Conservation (phyloP, 2,888 invertebrate genomes). For the Tanytarsus gracilentus region DNA sequence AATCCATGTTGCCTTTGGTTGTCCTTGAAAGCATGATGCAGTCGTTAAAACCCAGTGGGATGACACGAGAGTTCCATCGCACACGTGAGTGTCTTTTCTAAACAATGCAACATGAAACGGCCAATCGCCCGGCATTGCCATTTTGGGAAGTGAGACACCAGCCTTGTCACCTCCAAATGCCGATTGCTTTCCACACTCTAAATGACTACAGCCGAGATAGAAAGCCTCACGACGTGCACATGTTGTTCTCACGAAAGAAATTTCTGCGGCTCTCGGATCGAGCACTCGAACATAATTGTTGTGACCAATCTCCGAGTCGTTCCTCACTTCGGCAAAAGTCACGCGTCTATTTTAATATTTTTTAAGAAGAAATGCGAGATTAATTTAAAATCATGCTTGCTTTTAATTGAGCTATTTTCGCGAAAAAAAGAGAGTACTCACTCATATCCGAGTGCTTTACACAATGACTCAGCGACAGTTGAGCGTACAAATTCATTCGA, state of each 20-base stretch:
- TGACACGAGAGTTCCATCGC: constrained; percentile 77
- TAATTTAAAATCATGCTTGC: neutral
- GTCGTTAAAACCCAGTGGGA: constrained; percentile 79
- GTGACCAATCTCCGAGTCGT: constrained; percentile 48
- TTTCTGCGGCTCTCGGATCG: constrained; percentile 70
- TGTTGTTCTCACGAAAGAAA: constrained; percentile 66
- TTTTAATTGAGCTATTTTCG: neutral
- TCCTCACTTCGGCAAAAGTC: constrained; percentile 55
- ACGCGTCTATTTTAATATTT: constrained; percentile 49
- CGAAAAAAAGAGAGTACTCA: too few species aligned
- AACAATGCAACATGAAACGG: constrained; percentile 84
- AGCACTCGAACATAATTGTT: constrained; percentile 71
- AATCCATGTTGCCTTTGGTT: constrained; percentile 80
- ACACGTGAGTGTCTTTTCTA: constrained; percentile 76
- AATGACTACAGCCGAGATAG: constrained; percentile 65
- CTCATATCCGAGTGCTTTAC: constrained; percentile 68
- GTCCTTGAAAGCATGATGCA: constrained; percentile 80
- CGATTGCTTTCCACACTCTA: constrained; percentile 66
- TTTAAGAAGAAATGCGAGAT: neutral
- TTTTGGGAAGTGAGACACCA: constrained; percentile 54
- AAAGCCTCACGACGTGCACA: constrained; percentile 71
- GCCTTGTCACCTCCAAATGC: constrained; percentile 41
- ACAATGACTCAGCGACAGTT: constrained; percentile 69
- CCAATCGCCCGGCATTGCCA: constrained; percentile 77
- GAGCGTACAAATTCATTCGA: constrained; percentile 45